Evolutionary conservation across 2,797 vertebrate genomes (phyloP).

Genomic region (Ptychobarbus kaznakovi): DNA sequence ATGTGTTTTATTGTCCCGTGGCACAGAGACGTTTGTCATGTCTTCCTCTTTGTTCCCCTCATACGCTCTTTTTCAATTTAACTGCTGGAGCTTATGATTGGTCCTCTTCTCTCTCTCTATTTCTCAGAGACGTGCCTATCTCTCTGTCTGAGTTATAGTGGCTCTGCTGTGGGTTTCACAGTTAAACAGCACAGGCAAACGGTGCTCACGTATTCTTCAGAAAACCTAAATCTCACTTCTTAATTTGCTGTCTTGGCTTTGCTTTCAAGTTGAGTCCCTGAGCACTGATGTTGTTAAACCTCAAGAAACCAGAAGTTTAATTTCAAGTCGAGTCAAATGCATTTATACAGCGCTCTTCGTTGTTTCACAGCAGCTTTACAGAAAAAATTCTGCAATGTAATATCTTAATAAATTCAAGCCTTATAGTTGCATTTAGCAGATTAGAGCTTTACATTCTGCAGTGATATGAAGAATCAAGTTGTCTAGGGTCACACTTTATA

Average conservation of each 20-base stretch:
- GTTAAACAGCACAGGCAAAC: background rate
- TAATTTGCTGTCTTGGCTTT: background rate
- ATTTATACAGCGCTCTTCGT: background rate
- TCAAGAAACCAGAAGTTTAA: background rate
- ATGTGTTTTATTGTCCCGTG: slow-evolving; percentile 30
- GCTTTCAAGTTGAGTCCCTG: background rate
- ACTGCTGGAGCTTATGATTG: slow-evolving; percentile 23
- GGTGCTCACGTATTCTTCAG: background rate
- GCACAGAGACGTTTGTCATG: slow-evolving; percentile 3
- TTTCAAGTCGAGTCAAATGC: background rate
- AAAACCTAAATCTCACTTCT: background rate
- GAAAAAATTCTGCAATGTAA: too few relatives aligned
- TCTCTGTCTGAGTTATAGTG: background rate
- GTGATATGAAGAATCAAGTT: too few relatives aligned
- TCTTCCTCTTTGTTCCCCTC: slow-evolving; percentile 3
- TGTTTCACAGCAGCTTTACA: background rate
- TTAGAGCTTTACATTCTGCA: too few relatives aligned
- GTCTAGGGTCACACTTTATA: too few relatives aligned
- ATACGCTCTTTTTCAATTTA: slow-evolving; percentile 28
- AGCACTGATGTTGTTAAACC: background rate
- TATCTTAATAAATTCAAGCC: too few relatives aligned
- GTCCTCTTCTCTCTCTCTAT: slow-evolving; percentile 20
- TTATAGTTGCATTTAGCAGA: too few relatives aligned
- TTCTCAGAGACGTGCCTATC: background rate
- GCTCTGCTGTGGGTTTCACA: background rate